Conservation (phyloP, 2,888 invertebrate species). For the Resseliella maxima region DNA sequence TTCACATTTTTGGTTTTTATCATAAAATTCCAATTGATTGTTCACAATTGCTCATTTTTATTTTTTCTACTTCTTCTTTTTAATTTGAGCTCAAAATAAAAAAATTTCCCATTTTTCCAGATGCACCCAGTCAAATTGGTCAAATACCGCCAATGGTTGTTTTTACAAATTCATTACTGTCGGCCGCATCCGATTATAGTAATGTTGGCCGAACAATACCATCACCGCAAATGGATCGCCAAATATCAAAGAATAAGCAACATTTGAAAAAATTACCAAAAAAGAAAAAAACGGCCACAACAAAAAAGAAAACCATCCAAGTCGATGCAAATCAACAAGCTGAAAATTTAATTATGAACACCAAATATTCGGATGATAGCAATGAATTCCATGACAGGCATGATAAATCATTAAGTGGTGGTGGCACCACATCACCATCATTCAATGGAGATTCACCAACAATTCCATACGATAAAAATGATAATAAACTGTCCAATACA, state of each 20-base stretch:
- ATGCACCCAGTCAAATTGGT: background rate
- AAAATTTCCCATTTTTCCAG: background rate
- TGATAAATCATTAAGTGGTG: background rate
- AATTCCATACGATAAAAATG: background rate
- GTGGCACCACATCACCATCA: background rate
- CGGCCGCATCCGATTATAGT: background rate
- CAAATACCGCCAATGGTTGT: background rate
- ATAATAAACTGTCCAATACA: slow-evolving; percentile 64
- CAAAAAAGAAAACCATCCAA: background rate
- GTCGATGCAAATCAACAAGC: background rate
- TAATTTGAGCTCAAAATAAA: background rate
- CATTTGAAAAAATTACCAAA: background rate
- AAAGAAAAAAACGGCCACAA: background rate
- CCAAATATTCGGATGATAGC: background rate
- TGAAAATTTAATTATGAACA: background rate
- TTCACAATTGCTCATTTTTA: too few relatives aligned
- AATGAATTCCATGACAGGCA: background rate
- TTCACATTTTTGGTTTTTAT: too few relatives aligned
- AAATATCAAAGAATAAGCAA: background rate
- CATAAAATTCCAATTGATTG: too few relatives aligned
- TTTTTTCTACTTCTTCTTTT: too few relatives aligned
- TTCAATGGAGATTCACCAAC: background rate
- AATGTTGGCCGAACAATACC: background rate
- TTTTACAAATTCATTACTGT: background rate
- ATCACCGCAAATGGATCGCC: background rate